Evolutionary conservation across 2,888 invertebrate genomes (phyloP).

Genomic region (Temnothorax ravouxi): DNA sequence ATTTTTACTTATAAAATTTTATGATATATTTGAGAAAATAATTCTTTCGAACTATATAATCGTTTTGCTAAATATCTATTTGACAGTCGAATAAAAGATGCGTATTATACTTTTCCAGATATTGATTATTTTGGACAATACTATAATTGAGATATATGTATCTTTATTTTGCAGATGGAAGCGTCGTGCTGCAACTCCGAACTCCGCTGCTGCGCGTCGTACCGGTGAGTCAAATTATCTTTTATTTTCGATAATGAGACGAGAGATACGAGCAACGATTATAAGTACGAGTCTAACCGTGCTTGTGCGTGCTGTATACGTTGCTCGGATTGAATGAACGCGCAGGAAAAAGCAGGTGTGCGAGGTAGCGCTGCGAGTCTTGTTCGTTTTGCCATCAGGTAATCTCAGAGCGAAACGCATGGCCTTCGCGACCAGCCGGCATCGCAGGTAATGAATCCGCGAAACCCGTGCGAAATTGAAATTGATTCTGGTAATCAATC

Average conservation of each 20-base stretch:
- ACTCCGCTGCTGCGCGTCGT: neutral
- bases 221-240: conserved; percentile 16
- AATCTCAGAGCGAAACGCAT: conserved; percentile 63
- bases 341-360: conserved; percentile 17
- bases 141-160: neutral
- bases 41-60: too few relatives aligned
- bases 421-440: conserved; percentile 61
- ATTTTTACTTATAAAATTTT: too few relatives aligned
- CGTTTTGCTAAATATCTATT: neutral
- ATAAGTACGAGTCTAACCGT: neutral
- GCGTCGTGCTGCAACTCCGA: neutral
- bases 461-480: conserved; percentile 79
- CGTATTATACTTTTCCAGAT: neutral
- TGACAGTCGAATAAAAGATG: neutral
- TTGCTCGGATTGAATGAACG: conserved; percentile 33
- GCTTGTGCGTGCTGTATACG: conserved; percentile 3
- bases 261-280: conserved; percentile 5
- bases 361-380: conserved; percentile 44
- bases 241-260: conserved; percentile 25
- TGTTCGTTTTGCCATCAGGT: conserved; percentile 52
- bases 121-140: neutral
- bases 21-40: too few relatives aligned
- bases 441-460: conserved; percentile 73
- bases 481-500: conserved; percentile 75
- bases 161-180: conserved; percentile 18